Percentiles rank a stretch among this genome's conserved stretches.
These are phyloP conservation scores for Pristionchus exspectatus DNA, from an alignment of 2,888 invertebrate genomes.

Conservation along the genomic window DNA sequence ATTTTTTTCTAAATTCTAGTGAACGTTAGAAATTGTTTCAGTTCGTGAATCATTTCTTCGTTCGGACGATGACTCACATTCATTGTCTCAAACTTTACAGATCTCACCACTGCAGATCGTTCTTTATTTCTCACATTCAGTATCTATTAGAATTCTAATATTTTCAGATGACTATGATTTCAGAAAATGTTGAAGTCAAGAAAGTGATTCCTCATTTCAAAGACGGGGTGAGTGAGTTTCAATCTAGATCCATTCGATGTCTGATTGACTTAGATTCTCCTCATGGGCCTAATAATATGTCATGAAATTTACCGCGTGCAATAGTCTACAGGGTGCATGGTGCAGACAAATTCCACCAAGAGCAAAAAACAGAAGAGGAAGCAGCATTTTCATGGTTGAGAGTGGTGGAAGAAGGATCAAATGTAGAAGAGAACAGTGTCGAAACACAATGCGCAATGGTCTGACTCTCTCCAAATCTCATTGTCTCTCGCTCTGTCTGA, in stretches of 20 bases:
- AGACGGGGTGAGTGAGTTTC: neutral
- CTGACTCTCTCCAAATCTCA: no score
- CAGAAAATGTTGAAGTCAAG: neutral
- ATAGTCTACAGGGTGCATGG: neutral
- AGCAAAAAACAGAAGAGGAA: neutral
- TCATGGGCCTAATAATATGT: neutral
- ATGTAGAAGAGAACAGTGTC: neutral
- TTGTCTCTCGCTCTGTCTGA: no score
- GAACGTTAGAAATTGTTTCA: neutral
- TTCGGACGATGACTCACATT: neutral
- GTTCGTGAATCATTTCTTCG: neutral
- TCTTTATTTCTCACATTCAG: neutral
- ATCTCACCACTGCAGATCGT: neutral
- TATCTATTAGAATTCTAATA: neutral
- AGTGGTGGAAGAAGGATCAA: neutral
- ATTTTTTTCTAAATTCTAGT: no score
- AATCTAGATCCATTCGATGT: neutral
- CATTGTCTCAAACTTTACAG: neutral
- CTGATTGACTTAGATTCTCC: neutral
- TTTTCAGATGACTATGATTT: neutral
- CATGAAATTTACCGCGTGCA: neutral
- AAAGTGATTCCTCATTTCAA: neutral
- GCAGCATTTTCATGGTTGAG: neutral
- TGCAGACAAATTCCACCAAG: neutral
- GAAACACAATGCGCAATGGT: neutral